Conservation (phyloP, 2,113 vertebrate species). For the Ochotona princeps region DNA sequence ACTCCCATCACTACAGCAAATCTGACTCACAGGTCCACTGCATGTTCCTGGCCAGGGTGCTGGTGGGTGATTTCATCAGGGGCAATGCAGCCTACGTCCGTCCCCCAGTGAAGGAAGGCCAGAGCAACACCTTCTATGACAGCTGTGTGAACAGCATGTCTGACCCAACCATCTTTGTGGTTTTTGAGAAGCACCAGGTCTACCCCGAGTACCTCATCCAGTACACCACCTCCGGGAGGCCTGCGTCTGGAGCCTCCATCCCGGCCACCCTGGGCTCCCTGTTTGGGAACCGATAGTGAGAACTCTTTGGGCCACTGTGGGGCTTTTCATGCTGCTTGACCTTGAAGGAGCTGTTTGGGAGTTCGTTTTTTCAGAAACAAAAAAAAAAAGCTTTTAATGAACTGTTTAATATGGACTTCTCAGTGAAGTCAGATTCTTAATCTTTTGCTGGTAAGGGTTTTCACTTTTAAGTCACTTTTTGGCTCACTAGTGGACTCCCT, state of each 20-base stretch:
- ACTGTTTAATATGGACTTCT: constrained; percentile 59
- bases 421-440: constrained; percentile 48
- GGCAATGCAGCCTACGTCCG: constrained; percentile 86
- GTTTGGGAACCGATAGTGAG: constrained; percentile 27
- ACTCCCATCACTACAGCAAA: constrained; percentile 88
- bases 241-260: rapidly evolving
- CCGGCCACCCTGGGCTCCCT: constrained; percentile 17
- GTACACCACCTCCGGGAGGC: constrained; percentile 77
- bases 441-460: not conserved
- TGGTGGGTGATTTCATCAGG: constrained; percentile 90
- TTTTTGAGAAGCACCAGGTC: constrained; percentile 94
- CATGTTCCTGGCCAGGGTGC: constrained; percentile 93
- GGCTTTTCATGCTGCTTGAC: not conserved
- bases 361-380: not conserved
- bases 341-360: not conserved
- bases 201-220: constrained; percentile 95
- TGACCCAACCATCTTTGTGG: constrained; percentile 92
- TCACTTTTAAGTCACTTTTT: constrained; percentile 54
- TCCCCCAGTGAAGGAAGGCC: constrained; percentile 88
- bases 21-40: not conserved
- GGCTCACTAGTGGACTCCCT: not conserved
- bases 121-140: constrained; percentile 87
- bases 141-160: constrained; percentile 91
- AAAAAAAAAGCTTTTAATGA: constrained; percentile 65
- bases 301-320: rapidly evolving